Percentiles rank a stretch among this genome's conserved stretches.
Evolutionary conservation across 2,888 invertebrate species (phyloP).

Genomic region (Polylopha cassiicola): DNA sequence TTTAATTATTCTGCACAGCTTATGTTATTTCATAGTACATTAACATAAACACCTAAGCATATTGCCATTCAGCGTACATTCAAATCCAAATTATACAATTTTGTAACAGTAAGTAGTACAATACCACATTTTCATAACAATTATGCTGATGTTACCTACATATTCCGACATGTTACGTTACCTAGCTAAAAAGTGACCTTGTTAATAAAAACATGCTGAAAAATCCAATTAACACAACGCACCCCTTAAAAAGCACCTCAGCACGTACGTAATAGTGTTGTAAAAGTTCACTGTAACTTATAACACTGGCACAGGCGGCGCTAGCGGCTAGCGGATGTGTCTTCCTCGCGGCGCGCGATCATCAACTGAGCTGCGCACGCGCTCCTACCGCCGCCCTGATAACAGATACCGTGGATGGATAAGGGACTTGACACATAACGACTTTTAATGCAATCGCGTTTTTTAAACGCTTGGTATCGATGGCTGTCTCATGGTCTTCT

Average conservation of each 20-base stretch:
- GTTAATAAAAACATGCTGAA: conserved; percentile 14
- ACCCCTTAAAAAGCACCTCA: conserved; percentile 47
- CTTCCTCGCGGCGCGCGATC: conserved; percentile 68
- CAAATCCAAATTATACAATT: conserved; percentile 11
- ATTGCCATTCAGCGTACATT: neutral
- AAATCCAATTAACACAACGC: conserved; percentile 45
- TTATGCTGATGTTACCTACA: conserved; percentile 10
- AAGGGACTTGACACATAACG: too few relatives aligned
- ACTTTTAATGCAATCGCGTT: too few relatives aligned
- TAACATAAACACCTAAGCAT: too few relatives aligned
- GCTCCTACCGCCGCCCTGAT: conserved; percentile 50
- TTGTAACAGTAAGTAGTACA: conserved; percentile 6
- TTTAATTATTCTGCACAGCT: neutral
- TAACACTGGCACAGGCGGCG: conserved; percentile 49
- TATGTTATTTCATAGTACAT: conserved; percentile 4
- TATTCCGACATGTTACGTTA: neutral
- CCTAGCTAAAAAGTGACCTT: neutral
- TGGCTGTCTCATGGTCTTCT: too few relatives aligned
- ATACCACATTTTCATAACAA: conserved; percentile 12
- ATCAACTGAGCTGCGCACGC: conserved; percentile 65
- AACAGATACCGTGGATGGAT: conserved; percentile 61
- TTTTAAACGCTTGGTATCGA: too few relatives aligned
- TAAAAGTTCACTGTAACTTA: conserved; percentile 47
- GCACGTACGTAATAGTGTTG: conserved; percentile 34
- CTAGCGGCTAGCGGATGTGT: conserved; percentile 63